Conservation (phyloP, 2,888 invertebrate species). For the Euplagia quadripunctaria region DNA sequence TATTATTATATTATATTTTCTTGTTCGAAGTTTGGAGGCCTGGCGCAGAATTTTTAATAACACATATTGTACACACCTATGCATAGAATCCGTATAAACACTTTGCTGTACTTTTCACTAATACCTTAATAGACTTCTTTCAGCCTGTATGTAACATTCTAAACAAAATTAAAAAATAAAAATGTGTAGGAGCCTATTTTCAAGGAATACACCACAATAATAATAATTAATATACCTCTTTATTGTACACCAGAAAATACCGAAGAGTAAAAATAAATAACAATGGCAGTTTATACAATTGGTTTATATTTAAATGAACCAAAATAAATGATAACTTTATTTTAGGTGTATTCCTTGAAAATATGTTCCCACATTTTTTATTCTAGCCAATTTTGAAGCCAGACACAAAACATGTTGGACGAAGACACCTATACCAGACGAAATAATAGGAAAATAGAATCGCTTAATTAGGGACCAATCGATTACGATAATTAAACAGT, state of each 20-base stretch:
- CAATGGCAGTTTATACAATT: no score
- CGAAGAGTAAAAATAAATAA: no score
- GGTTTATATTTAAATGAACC: no score
- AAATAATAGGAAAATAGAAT: neutral
- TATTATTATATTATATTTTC: no score
- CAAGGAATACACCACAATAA: neutral
- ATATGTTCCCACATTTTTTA: no score
- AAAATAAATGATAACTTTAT: no score
- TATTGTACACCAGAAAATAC: no score
- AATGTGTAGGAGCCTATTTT: neutral
- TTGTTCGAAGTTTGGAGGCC: slow-evolving; percentile 22
- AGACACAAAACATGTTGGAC: no score
- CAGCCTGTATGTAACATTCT: neutral
- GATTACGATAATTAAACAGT: slow-evolving; percentile 18
- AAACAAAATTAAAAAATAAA: neutral
- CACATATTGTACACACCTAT: slow-evolving; percentile 15
- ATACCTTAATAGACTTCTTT: slow-evolving; percentile 16
- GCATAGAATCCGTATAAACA: neutral
- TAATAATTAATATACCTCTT: no score
- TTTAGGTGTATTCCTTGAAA: no score
- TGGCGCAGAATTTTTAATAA: slow-evolving; percentile 41
- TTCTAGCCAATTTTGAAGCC: no score
- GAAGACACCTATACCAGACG: neutral
- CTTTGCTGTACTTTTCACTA: slow-evolving; percentile 23
- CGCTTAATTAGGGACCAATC: slow-evolving; percentile 15